Conservation (phyloP, 2,888 invertebrate genomes). For the Nomada lathburiana region DNA sequence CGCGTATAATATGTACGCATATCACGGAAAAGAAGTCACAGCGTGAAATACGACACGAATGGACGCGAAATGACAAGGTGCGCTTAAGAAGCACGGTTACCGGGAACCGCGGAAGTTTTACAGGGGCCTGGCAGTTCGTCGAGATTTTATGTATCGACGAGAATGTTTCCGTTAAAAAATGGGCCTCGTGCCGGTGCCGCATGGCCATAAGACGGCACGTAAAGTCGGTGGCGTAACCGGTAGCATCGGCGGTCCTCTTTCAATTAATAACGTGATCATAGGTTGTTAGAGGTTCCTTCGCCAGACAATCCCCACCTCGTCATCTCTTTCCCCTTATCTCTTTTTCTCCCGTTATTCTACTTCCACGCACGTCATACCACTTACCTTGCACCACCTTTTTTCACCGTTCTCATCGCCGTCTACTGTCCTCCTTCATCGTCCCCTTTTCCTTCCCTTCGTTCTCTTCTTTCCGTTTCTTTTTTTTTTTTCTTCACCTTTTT, state of each 20-base stretch:
- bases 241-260: slow-evolving; percentile 82
- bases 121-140: slow-evolving; percentile 3
- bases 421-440: background rate
- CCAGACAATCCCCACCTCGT: slow-evolving; percentile 71
- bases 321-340: slow-evolving; percentile 50
- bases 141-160: slow-evolving; percentile 62
- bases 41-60: background rate
- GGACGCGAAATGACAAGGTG: background rate
- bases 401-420: slow-evolving; percentile 61
- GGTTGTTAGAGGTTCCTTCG: slow-evolving; percentile 79
- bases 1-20: no score
- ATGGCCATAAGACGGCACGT: slow-evolving; percentile 71
- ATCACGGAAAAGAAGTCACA: no score
- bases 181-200: slow-evolving; percentile 67
- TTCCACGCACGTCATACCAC: slow-evolving; percentile 71
- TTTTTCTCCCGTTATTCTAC: slow-evolving; percentile 70
- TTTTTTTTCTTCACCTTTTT: background rate
- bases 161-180: slow-evolving; percentile 71
- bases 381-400: slow-evolving; percentile 67
- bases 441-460: background rate
- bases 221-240: slow-evolving; percentile 78
- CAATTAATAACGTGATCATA: slow-evolving; percentile 84
- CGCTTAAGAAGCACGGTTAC: slow-evolving; percentile 3
- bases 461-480: background rate
- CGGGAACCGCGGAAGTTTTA: slow-evolving; percentile 23